Evolutionary conservation across 2,888 invertebrate genomes (phyloP).

Genomic region (Chrysomela aeneicollis): DNA sequence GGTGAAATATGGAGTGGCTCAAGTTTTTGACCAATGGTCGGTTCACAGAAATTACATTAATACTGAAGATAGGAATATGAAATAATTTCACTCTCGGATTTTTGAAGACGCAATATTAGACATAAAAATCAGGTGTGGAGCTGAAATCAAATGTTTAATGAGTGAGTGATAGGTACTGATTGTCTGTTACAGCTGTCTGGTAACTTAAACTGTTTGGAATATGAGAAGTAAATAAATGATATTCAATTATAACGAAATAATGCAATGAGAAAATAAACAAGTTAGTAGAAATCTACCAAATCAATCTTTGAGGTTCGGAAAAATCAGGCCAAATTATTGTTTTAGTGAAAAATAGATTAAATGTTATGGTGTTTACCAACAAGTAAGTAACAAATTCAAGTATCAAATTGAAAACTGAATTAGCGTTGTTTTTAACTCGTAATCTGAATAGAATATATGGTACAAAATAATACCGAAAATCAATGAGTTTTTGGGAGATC

Average conservation of each 20-base stretch:
- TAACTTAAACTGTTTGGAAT: background rate
- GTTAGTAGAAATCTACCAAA: constrained; percentile 71
- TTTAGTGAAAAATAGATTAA: constrained; percentile 80
- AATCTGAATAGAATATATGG: constrained; percentile 86
- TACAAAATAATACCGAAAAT: constrained; percentile 94
- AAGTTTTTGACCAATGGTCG: too few relatives aligned
- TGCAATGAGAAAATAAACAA: background rate
- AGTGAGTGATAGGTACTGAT: too few relatives aligned
- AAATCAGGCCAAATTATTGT: constrained; percentile 81
- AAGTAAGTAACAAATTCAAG: constrained; percentile 72
- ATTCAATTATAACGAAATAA: background rate
- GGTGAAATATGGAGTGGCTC: too few relatives aligned
- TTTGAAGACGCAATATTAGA: too few relatives aligned
- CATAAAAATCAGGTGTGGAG: too few relatives aligned
- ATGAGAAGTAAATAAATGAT: background rate
- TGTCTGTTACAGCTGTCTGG: background rate
- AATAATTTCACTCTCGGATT: too few relatives aligned
- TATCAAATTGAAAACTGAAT: constrained; percentile 61
- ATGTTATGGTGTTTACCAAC: constrained; percentile 73
- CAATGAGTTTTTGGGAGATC: constrained; percentile 86
- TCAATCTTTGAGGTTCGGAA: constrained; percentile 79
- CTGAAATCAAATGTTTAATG: too few relatives aligned
- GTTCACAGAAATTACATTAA: too few relatives aligned
- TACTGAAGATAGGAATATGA: too few relatives aligned
- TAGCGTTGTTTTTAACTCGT: constrained; percentile 65